Percentiles rank a stretch among this genome's conserved stretches.
These are phyloP conservation scores for Halcyon leucocephala DNA, from an alignment of 2,797 vertebrate species.

Conservation along the genomic window DNA sequence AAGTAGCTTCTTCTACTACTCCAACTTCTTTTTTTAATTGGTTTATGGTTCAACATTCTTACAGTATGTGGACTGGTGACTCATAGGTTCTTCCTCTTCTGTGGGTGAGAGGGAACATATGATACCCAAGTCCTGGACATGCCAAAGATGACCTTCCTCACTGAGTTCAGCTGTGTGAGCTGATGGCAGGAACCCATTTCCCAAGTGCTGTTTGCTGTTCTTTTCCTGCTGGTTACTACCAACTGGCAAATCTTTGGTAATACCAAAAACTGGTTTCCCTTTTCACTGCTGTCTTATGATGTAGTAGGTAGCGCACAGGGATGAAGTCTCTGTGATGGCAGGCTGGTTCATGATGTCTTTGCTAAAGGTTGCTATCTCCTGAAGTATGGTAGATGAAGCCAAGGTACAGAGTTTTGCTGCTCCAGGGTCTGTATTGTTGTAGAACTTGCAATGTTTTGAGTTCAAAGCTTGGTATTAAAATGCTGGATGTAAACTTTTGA, in stretches of 20 bases:
- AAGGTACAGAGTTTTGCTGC: neutral
- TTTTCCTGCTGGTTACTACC: neutral
- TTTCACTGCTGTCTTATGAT: neutral
- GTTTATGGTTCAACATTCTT: neutral
- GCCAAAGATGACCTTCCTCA: neutral
- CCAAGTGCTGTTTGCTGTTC: neutral
- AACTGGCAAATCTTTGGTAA: neutral
- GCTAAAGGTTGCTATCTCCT: neutral
- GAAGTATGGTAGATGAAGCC: neutral
- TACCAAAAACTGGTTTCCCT: neutral
- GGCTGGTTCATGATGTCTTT: neutral
- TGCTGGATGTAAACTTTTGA: neutral
- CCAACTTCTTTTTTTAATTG: neutral
- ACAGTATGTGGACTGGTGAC: neutral
- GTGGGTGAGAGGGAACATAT: neutral
- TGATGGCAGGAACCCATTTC: neutral
- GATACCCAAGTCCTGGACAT: neutral
- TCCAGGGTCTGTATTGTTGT: neutral
- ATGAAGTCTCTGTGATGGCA: neutral
- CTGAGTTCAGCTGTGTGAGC: neutral
- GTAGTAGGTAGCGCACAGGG: neutral
- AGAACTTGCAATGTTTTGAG: neutral
- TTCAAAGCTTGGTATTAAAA: neutral
- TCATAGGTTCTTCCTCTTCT: neutral
- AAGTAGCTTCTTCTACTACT: neutral